These are phyloP conservation scores for Echiichthys vipera DNA, from an alignment of 2,797 vertebrate genomes.

Conservation along the genomic window DNA sequence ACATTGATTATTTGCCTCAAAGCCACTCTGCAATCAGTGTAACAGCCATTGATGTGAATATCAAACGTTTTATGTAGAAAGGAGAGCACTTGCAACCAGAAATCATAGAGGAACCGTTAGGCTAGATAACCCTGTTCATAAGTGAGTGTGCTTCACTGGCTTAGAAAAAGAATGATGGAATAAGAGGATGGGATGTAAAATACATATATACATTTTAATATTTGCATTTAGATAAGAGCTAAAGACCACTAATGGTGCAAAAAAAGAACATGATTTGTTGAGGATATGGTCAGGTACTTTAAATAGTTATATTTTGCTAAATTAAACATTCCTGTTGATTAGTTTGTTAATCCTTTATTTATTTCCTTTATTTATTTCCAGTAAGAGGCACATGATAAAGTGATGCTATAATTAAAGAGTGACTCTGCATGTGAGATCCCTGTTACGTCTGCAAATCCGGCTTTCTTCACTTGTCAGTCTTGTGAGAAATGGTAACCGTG, in stretches of 20 bases:
- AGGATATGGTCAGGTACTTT: not conserved
- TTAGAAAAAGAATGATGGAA: not conserved
- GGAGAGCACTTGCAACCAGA: not conserved
- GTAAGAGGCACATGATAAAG: not conserved
- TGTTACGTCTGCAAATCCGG: not conserved
- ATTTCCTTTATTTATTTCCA: not conserved
- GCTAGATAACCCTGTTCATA: not conserved
- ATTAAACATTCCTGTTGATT: not conserved
- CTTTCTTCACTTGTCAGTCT: not conserved
- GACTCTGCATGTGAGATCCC: not conserved
- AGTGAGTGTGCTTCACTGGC: not conserved
- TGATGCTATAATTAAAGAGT: too few species aligned
- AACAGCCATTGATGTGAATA: not conserved
- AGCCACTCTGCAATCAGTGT: not conserved
- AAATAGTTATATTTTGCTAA: not conserved
- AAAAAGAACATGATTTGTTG: not conserved
- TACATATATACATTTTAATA: not conserved
- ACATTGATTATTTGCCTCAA: not conserved
- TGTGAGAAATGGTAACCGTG: not conserved
- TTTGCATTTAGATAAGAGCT: not conserved
- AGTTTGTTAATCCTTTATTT: not conserved
- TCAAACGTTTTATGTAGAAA: not conserved
- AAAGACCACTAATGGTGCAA: not conserved
- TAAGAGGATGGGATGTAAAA: too few species aligned
- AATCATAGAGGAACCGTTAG: not conserved